Conservation (phyloP, 2,888 invertebrate genomes). For the Chrysolina americana region DNA sequence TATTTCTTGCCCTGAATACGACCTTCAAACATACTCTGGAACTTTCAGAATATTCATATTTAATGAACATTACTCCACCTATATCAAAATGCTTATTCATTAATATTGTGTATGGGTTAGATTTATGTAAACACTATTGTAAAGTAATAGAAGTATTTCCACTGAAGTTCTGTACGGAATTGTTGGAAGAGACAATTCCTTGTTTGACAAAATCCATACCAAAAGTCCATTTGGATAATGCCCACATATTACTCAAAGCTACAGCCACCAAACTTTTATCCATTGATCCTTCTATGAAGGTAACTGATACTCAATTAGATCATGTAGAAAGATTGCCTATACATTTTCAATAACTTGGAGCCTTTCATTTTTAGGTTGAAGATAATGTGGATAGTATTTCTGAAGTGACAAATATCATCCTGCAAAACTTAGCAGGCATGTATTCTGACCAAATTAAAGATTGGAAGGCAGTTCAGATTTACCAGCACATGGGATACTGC, state of each 20-base stretch:
- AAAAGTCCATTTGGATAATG: slow-evolving; percentile 51
- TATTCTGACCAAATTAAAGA: slow-evolving; percentile 54
- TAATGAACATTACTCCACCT: slow-evolving; percentile 60
- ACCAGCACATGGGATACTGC: slow-evolving; percentile 62
- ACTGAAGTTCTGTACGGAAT: slow-evolving; percentile 51
- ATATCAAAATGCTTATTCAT: slow-evolving; percentile 63
- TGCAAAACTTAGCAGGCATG: slow-evolving; percentile 57
- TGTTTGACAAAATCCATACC: slow-evolving; percentile 58
- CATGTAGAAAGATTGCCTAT: not conserved
- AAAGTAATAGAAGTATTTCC: slow-evolving; percentile 56
- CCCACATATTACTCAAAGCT: slow-evolving; percentile 51
- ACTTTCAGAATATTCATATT: slow-evolving; percentile 60
- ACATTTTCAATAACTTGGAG: not conserved
- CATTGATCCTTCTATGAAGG: slow-evolving; percentile 28
- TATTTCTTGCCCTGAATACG: slow-evolving; percentile 64
- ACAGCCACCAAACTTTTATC: slow-evolving; percentile 45
- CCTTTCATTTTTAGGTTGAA: slow-evolving; percentile 49
- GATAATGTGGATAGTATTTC: slow-evolving; percentile 53
- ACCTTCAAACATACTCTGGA: slow-evolving; percentile 55
- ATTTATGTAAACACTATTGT: slow-evolving; percentile 55
- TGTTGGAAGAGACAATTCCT: slow-evolving; percentile 58
- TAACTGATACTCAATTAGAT: not conserved
- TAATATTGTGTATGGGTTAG: slow-evolving; percentile 57
- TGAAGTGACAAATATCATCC: slow-evolving; percentile 55
- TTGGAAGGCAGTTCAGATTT: slow-evolving; percentile 54